Base-by-base conservation (phyloP, 2,113 vertebrate genomes). In the Bagarius yarrelli region DNA sequence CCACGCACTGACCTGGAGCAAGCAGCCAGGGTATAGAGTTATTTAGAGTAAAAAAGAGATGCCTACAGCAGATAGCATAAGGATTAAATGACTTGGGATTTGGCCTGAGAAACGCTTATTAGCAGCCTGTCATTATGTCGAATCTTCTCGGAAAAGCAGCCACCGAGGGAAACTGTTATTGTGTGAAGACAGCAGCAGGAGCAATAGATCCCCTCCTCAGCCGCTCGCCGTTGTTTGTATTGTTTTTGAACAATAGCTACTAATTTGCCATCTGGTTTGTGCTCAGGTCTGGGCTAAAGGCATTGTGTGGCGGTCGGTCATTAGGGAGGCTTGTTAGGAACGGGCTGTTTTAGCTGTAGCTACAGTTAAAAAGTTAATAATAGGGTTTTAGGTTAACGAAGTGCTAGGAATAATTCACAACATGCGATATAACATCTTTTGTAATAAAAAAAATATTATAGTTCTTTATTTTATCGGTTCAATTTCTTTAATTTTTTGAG, bases 181-280 rank as follows among this genome's bases (percentile, higher is more conserved):
- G 25, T 76, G 72, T 27, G 25, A 52, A 57, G 61, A 59, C 52
- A 56, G 80, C 71, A 30, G 19, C 18, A 63, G 80, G 47, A 59
- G 74, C 34, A 32, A 27, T 19, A 55, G 70, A 73, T 60, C 23
- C 60, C 25, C 72, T 76, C 52, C 72, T 44, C 61, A 25, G 34
- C 13, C 15, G 12, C 53, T 57, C 15, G 6, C 78, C 59, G 66
- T 59, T 40, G 78, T 88, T 89, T 78, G 64, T 89, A 91, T 92
- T 91, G 91, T 91, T 91, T 92, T 87, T 88, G 86, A 91, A 92
- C 92, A 93, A 93, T 91, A 86, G 89, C 83, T 86, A 84, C 89
- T 92, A 92, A 93, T 93, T 92, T 92, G 89, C 92, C 91, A 93
- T 93, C 92, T 94, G 92, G 88, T 89, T 88, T 84, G 89, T 91